These are phyloP conservation scores for Cyphomyrmex costatus DNA, from an alignment of 1,140 invertebrate genomes.

Conservation along the genomic window DNA sequence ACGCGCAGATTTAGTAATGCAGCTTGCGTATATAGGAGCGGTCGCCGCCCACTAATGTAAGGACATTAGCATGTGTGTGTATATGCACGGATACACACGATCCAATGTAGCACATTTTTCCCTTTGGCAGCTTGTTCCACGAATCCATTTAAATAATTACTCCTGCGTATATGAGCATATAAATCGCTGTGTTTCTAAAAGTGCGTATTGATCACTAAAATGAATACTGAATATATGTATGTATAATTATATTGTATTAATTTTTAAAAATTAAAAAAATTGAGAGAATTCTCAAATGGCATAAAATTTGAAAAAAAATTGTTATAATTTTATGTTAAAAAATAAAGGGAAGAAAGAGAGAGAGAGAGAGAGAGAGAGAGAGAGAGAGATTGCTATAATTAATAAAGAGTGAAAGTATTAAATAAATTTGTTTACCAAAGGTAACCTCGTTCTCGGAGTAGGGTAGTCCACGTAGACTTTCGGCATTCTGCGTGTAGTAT, in stretches of 20 bases:
- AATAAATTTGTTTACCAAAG: constrained; percentile 56
- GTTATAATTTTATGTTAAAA: background rate
- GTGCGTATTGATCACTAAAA: background rate
- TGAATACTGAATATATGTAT: background rate
- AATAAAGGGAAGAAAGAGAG: background rate
- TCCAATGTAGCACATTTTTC: background rate
- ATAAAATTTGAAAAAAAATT: background rate
- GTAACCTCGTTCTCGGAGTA: constrained; percentile 45
- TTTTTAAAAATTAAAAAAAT: background rate
- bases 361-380: background rate
- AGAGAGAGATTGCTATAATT: background rate
- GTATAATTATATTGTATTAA: background rate
- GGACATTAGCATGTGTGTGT: constrained; percentile 27
- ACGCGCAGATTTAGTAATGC: constrained; percentile 33
- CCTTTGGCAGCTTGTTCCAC: background rate
- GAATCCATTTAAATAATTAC: constrained; percentile 61
- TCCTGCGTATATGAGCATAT: background rate
- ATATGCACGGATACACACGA: constrained; percentile 13
- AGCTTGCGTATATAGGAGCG: constrained; percentile 39
- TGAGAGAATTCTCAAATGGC: background rate
- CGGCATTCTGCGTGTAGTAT: constrained; percentile 70
- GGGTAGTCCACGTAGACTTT: constrained; percentile 65
- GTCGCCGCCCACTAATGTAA: constrained; percentile 43
- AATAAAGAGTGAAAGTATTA: background rate
- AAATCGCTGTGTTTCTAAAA: constrained; percentile 40